Conservation (phyloP, 2,113 vertebrate genomes). For the Thomomys bottae region DNA sequence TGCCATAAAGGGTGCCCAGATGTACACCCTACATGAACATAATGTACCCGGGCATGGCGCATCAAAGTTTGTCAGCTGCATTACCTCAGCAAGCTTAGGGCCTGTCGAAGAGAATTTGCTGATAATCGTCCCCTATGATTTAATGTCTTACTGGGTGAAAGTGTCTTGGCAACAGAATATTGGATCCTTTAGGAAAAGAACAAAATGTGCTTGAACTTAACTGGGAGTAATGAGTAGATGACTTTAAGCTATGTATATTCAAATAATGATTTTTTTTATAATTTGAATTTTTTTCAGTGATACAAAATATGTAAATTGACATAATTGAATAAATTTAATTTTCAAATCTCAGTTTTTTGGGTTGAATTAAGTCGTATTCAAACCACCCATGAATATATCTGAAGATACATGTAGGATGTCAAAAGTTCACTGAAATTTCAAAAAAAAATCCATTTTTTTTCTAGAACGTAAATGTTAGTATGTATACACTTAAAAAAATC, state of each 20-base stretch:
- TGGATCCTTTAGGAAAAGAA: slow-evolving; percentile 84
- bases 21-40: slow-evolving; percentile 91
- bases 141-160: slow-evolving; percentile 89
- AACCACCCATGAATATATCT: neutral
- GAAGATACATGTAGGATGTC: neutral
- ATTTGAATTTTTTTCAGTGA: slow-evolving; percentile 77
- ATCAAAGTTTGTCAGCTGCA: slow-evolving; percentile 92
- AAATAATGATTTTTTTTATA: slow-evolving; percentile 68
- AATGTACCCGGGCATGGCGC: slow-evolving; percentile 90
- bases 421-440: slow-evolving; percentile 30
- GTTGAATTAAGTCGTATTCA: slow-evolving; percentile 31
- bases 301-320: slow-evolving; percentile 83
- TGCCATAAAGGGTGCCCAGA: slow-evolving; percentile 92
- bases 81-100: slow-evolving; percentile 90
- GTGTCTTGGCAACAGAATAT: slow-evolving; percentile 85
- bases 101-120: slow-evolving; percentile 92
- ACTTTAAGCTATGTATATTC: slow-evolving; percentile 75
- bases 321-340: slow-evolving; percentile 80
- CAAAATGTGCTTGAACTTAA: slow-evolving; percentile 82
- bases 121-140: slow-evolving; percentile 89
- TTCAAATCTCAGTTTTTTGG: slow-evolving; percentile 51
- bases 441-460: neutral
- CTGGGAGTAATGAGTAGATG: slow-evolving; percentile 72
- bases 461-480: slow-evolving; percentile 52
- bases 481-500: neutral